Evolutionary conservation across 2,797 vertebrate species (phyloP), one percentile per base, ranked within the genome.

Genomic region (Dicrostonyx torquatus): DNA sequence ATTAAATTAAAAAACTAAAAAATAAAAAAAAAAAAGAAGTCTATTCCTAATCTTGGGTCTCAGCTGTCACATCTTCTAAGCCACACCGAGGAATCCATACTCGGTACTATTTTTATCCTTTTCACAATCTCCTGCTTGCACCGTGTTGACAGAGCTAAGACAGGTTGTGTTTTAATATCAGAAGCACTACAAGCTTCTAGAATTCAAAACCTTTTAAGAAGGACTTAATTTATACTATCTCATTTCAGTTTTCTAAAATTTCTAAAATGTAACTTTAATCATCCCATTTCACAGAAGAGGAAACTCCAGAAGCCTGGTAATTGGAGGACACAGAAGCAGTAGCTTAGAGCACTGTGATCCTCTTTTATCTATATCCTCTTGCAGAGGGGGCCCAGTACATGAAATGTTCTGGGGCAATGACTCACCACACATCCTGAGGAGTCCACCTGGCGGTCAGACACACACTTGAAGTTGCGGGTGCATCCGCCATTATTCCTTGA

Each of bases 381-480:
- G 45, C 0, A 26, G 24, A 50, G 14, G 0, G 5, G 11, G 5
- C 55, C 31, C 0, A 6, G 22, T 7, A 34, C 17, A 7, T 12
- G 70, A 72, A 48, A 29, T 0, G 1, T 72, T 18, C n/a, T 0
- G 12, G 37, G 68, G 12, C 37, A 92, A 5, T 0, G 4, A 98
- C 99, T 45, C 97, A 99, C 99, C 99, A 99, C 99, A 45, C 99
- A 99, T 97, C 99, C 99, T 0, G 99, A 99, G 1, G 99, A 99
- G 96, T 99, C 99, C 64, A 99, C 97, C 95, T 99, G 98, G 93
- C 99, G 99, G 93, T 99, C 99, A 0, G 99, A 99, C 10, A 99
- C 99, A 0, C 99, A 99, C 92, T 99, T 99, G 98, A 99, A 99
- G 98, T 99, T 99, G 96, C 99, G 99, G 77, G 99, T 99, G 97